Evolutionary conservation across 2,113 vertebrate genomes (phyloP).

Genomic region (Holacanthus passer): DNA sequence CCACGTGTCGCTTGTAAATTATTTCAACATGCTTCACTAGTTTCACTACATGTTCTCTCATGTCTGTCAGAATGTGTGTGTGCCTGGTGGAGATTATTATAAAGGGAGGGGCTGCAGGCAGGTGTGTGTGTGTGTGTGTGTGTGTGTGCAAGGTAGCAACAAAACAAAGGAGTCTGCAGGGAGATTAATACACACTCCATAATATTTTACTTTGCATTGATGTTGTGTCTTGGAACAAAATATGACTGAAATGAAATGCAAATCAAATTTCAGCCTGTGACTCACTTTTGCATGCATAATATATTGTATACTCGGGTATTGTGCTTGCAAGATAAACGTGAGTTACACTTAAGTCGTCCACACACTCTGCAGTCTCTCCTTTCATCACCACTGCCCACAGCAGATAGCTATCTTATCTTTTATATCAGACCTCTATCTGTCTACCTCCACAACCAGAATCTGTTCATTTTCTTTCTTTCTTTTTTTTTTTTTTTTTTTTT

Average conservation of each 20-base stretch:
- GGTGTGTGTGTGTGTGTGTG: constrained; percentile 42
- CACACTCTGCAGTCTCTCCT: constrained; percentile 24
- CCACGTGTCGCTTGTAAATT: constrained; percentile 45
- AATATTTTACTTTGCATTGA: constrained; percentile 37
- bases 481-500: not conserved
- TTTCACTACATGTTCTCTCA: constrained; percentile 23
- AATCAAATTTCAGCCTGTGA: constrained; percentile 47
- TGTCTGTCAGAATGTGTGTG: constrained; percentile 19
- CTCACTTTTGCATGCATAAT: constrained; percentile 57
- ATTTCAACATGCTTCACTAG: constrained; percentile 41
- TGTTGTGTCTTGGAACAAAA: constrained; percentile 47
- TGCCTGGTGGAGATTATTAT: not conserved
- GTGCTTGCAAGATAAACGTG: constrained; percentile 33
- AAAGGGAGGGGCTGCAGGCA: constrained; percentile 51
- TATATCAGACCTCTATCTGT: constrained; percentile 20
- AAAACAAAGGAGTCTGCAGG: constrained; percentile 52
- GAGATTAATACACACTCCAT: constrained; percentile 46
- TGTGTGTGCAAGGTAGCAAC: constrained; percentile 32
- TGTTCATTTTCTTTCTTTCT: constrained; percentile 5
- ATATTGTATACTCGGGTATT: constrained; percentile 33
- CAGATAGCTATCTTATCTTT: constrained; percentile 49
- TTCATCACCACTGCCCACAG: constrained; percentile 44
- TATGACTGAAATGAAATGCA: constrained; percentile 38
- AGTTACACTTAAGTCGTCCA: constrained; percentile 19
- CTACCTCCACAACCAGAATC: constrained; percentile 26